Evolutionary conservation across 2,888 invertebrate genomes (phyloP), one percentile per base, ranked within the genome.

Genomic region (Platycheirus rosarum): DNA sequence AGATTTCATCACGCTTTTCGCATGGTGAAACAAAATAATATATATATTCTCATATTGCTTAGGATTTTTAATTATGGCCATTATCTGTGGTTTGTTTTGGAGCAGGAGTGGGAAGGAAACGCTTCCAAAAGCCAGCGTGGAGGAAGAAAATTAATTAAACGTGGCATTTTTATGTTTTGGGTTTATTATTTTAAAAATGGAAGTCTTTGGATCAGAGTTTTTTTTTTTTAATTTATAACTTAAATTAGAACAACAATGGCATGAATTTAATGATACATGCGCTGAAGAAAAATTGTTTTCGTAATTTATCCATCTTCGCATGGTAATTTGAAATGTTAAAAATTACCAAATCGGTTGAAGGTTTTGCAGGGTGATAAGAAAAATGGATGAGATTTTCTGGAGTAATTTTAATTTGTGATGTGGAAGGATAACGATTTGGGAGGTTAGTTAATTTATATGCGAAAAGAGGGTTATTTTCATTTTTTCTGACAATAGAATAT

Each of bases 1-100:
- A 23, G 53, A 65, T 76, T 76, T 71, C 71, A 80, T 70, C 70
- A 71, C 62, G 70, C 76, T 32, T 66, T 32, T 76, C 51, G 75
- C 76, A 76, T 71, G 70, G 53, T 18, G 51, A 42, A 26, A 37
- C 65, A 60, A 55, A 46, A 44, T 60, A 57, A 40, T 26, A 26
- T 26, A 26, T 13, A 26, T 44, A 16, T 44, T 29, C 29, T 29
- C 48, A 53, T 65, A 70, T 70, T 32, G 32, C 23, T 53, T 60
- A 53, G 44, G 46, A 62, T 66, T 60, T 70, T 60, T 70, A 69
- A 75, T 74, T 53, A 69, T 57, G 60, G 29, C 35, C 37, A 42
- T 68, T 74, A 55, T 65, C 44, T 60, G n/a, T 60, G 46, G 37
- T 32, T 23, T 44, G 29, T 16, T 60, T 60, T 44, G 11, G 42